Conservation (phyloP, 2,113 vertebrate genomes). For the Zosterops hypoxanthus region DNA sequence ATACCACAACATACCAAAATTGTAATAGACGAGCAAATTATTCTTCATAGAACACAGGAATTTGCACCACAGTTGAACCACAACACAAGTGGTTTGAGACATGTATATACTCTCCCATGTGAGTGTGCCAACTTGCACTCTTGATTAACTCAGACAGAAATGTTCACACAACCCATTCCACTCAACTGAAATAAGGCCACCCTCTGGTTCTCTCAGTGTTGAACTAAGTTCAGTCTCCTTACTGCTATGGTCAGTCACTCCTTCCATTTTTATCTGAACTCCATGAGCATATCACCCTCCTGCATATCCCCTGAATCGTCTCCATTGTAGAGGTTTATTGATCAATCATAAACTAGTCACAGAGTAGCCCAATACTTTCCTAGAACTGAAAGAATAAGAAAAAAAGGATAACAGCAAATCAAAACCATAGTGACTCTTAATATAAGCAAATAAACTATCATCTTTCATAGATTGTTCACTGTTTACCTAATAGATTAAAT, state of each 20-base stretch:
- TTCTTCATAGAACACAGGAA: not conserved
- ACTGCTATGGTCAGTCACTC: not conserved
- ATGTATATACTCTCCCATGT: accelerated
- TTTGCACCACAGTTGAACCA: not conserved
- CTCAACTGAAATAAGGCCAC: not conserved
- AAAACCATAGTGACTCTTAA: not conserved
- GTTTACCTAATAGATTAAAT: not conserved
- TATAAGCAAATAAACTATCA: not conserved
- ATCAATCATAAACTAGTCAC: not conserved
- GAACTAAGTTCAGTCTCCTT: not conserved
- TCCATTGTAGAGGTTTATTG: not conserved
- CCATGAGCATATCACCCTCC: not conserved
- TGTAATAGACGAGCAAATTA: not conserved
- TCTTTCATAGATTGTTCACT: not conserved
- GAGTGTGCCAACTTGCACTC: not conserved
- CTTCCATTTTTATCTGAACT: not conserved
- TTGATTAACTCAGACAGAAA: not conserved
- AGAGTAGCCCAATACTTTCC: not conserved
- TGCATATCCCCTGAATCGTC: not conserved
- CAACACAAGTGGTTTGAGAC: not conserved
- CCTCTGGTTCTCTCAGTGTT: not conserved
- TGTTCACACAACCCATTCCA: not conserved
- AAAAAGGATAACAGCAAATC: not conserved
- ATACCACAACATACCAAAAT: not conserved
- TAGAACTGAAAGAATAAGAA: not conserved